Base-by-base conservation (phyloP, 2,797 vertebrate genomes). In the Salarias fasciatus region DNA sequence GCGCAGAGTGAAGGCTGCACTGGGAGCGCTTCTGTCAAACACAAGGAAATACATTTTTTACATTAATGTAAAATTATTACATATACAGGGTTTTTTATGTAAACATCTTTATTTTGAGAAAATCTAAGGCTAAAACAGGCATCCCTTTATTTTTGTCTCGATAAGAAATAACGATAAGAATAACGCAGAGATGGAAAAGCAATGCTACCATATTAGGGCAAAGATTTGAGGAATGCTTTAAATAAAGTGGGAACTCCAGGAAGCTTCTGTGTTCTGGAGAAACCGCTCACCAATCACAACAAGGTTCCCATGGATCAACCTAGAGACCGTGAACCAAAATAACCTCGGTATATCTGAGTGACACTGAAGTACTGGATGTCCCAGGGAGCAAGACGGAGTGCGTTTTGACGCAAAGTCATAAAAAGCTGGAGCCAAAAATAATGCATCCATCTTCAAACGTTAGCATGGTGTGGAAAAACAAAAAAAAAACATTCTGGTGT, bases 271-370 rank as follows among this genome's bases (percentile, higher is more conserved):
- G 40, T 63, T 65, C 47, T 56, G 36, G 53, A 38, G 42, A 11
- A 8, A 24, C 45, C 45, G 7, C 49, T 65, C 44, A 59, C 40
- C 53, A 62, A 60, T 57, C 60, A 76, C 53, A 80, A 67, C 58
- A 69, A 69, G 52, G 57, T 67, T 79, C 55, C 50, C 52, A 57
- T 53, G 57, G 48, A 42, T 77, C 29, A 71, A 78, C 56, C 46
- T 15, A 56, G 63, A 68, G 40, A 79, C 69, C 61, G 42, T 33
- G 55, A 56, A 64, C 70, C 42, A 84, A 87, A 87, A 89, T 87
- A 86, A 84, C 75, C 55, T 55, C 14, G 29, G 41, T 47, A 24
- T 40, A 82, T 68, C 51, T 71, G 30, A 49, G 53, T 83, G 63
- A 76, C 88, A 86, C 58, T 38, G 46, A 61, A 88, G 63, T 44